Base-by-base conservation (phyloP, 2,113 vertebrate genomes). In the Muntiacus reevesi region DNA sequence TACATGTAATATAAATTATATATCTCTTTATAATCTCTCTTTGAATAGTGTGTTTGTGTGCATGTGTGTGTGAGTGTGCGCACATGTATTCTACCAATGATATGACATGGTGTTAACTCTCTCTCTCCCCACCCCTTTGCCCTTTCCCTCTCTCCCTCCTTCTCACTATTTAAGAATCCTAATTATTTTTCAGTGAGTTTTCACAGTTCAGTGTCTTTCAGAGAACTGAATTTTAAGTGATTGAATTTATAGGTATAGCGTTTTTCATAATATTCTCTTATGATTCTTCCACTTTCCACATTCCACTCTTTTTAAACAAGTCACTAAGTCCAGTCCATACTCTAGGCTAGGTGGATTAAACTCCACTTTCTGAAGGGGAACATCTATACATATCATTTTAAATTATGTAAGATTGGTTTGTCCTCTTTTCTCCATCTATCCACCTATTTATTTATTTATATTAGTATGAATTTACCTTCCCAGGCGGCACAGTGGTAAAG, bases 61-160 rank as follows among this genome's bases (percentile, higher is more conserved):
- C 36, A 7, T 12, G 0, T 74, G 71, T 40, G 36, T 74, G 21
- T 74, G 21, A 78, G 25, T 78, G 43, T 28, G 27, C 0, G 0
- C 25, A 47, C 0, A 4, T 52, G n/a, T 62, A 55, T 82, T 81
- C 28, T n/a, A 91, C 55, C 45, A 62, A 23, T 50, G 12, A 62
- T 81, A 23, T 78, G 36, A 57, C 50, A 52, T 23, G 43, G 27
- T 62, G 36, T 28, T 40, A 12, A 64, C 16, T 50, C 19, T n/a
- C 28, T 21, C 40, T 45, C 12, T 15, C 16, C 4, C 30, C 17
- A 21, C 17, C 30, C 17, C 10, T 33, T 27, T 82, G 10, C 10
- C 54, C 19, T 59, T 59, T 59, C 36, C 25, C 25, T 43, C 78
- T 64, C 45, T 81, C 43, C 8, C 55, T 82, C 47, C 64, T 27